Conservation (phyloP, 2,888 invertebrate genomes). For the Tenthredo distinguenda region DNA sequence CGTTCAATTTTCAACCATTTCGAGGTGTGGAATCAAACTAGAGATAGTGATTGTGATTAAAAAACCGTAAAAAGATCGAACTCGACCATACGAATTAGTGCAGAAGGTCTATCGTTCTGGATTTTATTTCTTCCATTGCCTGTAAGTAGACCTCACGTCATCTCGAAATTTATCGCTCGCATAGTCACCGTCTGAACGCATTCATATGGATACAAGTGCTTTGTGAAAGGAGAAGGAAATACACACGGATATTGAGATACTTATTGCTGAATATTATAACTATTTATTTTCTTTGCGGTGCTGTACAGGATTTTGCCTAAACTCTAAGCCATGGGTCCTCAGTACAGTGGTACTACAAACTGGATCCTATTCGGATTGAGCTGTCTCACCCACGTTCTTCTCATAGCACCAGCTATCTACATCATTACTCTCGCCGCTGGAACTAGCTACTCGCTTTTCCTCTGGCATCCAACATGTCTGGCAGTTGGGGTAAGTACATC, state of each 20-base stretch:
- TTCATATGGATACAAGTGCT: not conserved
- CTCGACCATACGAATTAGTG: not conserved
- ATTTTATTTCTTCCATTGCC: not conserved
- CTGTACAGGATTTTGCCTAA: not conserved
- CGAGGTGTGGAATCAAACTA: not conserved
- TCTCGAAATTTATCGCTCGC: not conserved
- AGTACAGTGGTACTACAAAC: not conserved
- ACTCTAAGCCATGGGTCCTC: not conserved
- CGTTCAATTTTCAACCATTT: not conserved
- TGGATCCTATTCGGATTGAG: not conserved
- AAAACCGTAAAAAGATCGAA: not conserved
- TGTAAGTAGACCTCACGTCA: not conserved
- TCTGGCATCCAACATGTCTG: constrained; percentile 75
- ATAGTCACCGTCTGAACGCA: not conserved
- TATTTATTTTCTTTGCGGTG: not conserved
- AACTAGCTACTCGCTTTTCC: constrained; percentile 65
- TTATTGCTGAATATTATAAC: not conserved
- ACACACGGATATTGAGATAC: not conserved
- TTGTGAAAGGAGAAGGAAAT: not conserved
- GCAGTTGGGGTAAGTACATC: constrained; percentile 70
- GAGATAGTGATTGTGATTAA: not conserved
- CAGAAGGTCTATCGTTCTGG: not conserved
- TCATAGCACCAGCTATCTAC: constrained; percentile 71
- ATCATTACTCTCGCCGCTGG: constrained; percentile 67
- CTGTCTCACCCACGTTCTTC: constrained; percentile 64